Conservation (phyloP, 2,113 vertebrate genomes). For the Clarias magur region DNA sequence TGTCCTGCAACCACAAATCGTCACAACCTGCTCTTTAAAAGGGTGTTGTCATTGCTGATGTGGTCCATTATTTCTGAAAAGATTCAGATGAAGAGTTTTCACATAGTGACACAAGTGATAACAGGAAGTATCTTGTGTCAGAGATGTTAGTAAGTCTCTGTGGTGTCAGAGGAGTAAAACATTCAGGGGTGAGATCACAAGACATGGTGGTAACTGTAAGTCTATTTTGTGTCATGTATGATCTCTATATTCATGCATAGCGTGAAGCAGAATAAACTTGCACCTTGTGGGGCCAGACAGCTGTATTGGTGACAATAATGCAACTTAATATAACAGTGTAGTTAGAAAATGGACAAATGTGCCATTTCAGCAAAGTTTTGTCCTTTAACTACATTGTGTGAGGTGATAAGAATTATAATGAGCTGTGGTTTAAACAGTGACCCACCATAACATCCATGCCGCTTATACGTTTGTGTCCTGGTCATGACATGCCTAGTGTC, state of each 20-base stretch:
- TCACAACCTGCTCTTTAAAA: neutral
- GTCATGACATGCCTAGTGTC: neutral
- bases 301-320: neutral
- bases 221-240: neutral
- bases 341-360: no score
- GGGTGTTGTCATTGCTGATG: neutral
- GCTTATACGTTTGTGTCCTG: neutral
- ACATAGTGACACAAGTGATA: neutral
- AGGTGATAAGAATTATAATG: neutral
- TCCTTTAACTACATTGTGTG: neutral
- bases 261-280: neutral
- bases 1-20: no score
- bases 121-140: neutral
- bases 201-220: neutral
- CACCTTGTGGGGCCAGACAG: neutral
- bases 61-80: neutral
- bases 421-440: neutral
- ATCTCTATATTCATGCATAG: neutral
- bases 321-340: neutral
- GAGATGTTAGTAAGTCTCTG: neutral
- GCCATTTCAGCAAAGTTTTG: neutral
- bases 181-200: neutral
- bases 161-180: neutral
- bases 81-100: neutral
- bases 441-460: neutral